Conservation (phyloP, 2,888 invertebrate genomes). For the Metallyticus violacea region DNA sequence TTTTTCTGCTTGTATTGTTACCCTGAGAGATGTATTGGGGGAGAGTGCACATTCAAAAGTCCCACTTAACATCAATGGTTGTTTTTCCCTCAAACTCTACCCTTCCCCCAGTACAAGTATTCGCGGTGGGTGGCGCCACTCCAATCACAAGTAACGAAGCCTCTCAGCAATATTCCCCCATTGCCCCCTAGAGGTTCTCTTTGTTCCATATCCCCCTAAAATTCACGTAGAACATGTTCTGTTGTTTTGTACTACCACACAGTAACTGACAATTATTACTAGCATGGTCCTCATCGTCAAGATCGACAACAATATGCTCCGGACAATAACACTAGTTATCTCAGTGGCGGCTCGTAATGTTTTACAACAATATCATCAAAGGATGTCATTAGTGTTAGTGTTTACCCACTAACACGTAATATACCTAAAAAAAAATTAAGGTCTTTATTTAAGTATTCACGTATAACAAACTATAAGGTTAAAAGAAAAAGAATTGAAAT, state of each 20-base stretch:
- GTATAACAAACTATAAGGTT: too few relatives aligned
- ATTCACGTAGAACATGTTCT: too few relatives aligned
- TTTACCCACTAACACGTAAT: too few relatives aligned
- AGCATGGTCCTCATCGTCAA: neutral
- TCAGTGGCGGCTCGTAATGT: neutral
- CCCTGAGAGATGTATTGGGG: neutral
- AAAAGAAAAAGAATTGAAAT: too few relatives aligned
- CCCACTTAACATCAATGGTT: neutral
- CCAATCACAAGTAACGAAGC: constrained; percentile 12
- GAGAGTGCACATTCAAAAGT: neutral
- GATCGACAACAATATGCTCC: neutral
- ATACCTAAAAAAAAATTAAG: too few relatives aligned
- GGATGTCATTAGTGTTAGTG: too few relatives aligned
- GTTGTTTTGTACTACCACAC: neutral
- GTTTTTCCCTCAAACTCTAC: too few relatives aligned
- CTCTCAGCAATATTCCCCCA: neutral
- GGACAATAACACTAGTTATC: too few relatives aligned
- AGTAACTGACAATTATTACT: neutral
- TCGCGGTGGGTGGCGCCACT: constrained; percentile 2
- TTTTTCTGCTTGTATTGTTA: neutral
- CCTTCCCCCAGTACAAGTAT: neutral
- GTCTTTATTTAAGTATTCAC: too few relatives aligned
- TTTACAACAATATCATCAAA: too few relatives aligned
- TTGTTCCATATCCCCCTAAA: neutral
- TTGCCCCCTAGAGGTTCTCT: neutral